Base-by-base conservation (phyloP, 2,797 vertebrate genomes). In the Ceyx erithaca region DNA sequence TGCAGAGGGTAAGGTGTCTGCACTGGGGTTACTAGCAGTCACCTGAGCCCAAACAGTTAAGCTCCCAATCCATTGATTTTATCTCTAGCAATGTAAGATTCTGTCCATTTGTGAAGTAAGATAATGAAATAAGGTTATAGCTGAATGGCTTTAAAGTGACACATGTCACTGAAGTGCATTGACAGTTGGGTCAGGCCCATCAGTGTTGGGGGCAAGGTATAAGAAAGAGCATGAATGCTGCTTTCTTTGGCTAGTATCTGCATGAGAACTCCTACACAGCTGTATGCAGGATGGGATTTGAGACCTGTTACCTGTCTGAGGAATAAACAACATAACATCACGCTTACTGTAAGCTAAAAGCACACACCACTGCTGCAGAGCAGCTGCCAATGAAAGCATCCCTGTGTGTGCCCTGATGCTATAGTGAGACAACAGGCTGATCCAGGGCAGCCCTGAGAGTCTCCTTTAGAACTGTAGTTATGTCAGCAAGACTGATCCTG, bases 1-100 rank as follows among this genome's bases (percentile, higher is more conserved):
- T 21, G 61, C 91, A 18, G 92, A 97, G 5, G 98, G 99, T 99
- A 96, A 4, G 73, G 71, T 68, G 6, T 63, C 84, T 75, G 37
- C 5, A 43, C 30, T 19, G 23, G 28, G 19, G 43, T 25, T 76
- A 31, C 51, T 45, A 46, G 18, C 31, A 55, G 51, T 69, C 67
- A 30, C 28, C 43, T 15, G 26, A 80, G 26, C 48, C 59, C 37
- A 77, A 70, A 81, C 25, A 35, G 69, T 45, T 63, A 33, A 40
- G 40, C 19, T 80, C 23, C 43, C 19, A 45, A 9, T 59, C 26
- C 0, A 0, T 57, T 87, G 45, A 33, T 82, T 91, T 88, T 7
- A 19, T 75, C n/a, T 78, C n/a, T 51, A 77, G 43, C 71, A 49
- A 40, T 12, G 21, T 35, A 73, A 88, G 28, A 14, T 8, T 61